These are phyloP conservation scores for Erithacus rubecula DNA, from an alignment of 2,797 vertebrate species.

Conservation along the genomic window DNA sequence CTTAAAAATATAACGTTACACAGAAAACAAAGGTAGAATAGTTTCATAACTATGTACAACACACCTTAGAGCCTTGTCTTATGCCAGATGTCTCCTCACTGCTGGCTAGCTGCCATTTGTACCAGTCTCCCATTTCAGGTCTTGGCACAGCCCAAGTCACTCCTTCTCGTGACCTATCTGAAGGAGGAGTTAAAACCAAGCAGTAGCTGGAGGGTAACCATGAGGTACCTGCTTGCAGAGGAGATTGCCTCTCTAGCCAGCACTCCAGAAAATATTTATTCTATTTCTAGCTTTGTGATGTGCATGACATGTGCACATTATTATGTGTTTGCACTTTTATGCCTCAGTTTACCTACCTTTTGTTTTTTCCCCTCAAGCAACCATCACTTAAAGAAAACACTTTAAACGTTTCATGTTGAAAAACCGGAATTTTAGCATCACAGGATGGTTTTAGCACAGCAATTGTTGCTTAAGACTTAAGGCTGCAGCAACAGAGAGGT, in stretches of 20 bases:
- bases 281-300: fast-evolving
- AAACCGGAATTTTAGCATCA: background rate
- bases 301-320: background rate
- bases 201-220: background rate
- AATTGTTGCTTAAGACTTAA: background rate
- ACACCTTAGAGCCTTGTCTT: slow-evolving; percentile 49
- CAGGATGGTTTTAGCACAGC: background rate
- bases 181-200: slow-evolving; percentile 7
- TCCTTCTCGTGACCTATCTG: background rate
- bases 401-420: background rate
- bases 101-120: slow-evolving; percentile 53
- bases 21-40: slow-evolving; percentile 63
- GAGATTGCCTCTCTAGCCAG: background rate
- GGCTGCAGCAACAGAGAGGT: background rate
- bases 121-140: slow-evolving; percentile 40
- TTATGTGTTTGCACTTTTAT: background rate
- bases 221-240: background rate
- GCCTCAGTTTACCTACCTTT: background rate
- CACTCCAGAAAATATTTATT: background rate
- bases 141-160: background rate
- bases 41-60: slow-evolving; percentile 55
- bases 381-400: background rate
- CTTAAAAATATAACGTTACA: slow-evolving; percentile 64
- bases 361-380: background rate
- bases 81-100: slow-evolving; percentile 46